phyloP scores from a whole-genome alignment of 2,113 vertebrate genomes.

The Petaurus breviceps region DNA sequence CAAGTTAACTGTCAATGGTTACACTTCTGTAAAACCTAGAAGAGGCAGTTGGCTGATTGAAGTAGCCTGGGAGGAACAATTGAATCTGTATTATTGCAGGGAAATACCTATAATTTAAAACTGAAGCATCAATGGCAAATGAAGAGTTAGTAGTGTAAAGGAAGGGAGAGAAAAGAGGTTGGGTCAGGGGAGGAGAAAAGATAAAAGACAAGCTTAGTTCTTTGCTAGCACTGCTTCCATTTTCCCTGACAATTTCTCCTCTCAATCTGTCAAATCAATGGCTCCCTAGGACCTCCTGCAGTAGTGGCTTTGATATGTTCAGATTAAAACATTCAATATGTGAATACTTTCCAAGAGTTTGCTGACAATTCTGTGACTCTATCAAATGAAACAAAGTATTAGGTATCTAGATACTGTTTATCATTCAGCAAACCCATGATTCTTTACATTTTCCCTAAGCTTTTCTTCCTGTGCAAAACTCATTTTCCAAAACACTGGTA shows the following conservation, averaged over 20 bases:
- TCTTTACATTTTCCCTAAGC: slow-evolving; percentile 23
- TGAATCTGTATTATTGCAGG: not conserved
- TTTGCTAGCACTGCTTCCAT: not conserved
- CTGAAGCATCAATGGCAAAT: not conserved
- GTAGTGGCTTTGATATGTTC: not conserved
- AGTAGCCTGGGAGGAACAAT: not conserved
- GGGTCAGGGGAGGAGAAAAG: not conserved
- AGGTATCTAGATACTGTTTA: not conserved
- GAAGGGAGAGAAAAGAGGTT: not conserved
- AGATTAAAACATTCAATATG: not conserved
- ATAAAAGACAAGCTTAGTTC: not conserved
- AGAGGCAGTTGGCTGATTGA: not conserved
- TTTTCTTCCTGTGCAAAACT: slow-evolving; percentile 3
- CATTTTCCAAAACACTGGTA: slow-evolving; percentile 16
- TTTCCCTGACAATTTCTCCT: not conserved
- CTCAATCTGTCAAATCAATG: not conserved
- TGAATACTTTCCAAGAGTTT: not conserved
- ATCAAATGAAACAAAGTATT: not conserved
- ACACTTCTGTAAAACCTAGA: not conserved
- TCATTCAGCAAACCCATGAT: not conserved
- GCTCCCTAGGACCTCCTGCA: not conserved
- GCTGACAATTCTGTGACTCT: not conserved
- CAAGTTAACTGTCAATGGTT: not conserved
- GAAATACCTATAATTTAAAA: not conserved
- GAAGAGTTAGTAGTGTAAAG: not conserved